A percentile compares a stretch with the other conserved stretches of the same genome.
Evolutionary conservation across 2,888 invertebrate species (phyloP).

Genomic region (Lasioglossum calceatum): DNA sequence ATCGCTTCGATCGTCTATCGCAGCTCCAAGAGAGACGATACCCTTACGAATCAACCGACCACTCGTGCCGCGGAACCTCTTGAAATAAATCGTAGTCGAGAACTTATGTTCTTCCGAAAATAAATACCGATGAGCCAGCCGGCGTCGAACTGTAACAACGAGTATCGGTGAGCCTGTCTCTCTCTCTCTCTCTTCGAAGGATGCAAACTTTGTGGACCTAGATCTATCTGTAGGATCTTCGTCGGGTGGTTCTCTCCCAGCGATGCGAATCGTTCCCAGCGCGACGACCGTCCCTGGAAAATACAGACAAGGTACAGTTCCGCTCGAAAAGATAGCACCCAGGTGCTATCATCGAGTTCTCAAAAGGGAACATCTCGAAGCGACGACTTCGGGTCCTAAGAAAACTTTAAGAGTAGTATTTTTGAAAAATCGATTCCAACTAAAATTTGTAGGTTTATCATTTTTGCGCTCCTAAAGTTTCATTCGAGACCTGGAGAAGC

Average conservation of each 20-base stretch:
- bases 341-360: not conserved
- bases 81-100: slow-evolving; percentile 8
- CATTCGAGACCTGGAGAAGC: not conserved
- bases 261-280: not conserved
- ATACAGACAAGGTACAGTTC: not conserved
- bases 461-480: not conserved
- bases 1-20: not conserved
- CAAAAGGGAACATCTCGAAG: not conserved
- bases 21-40: not conserved
- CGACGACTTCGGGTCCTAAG: not conserved
- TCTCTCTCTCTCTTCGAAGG: not conserved
- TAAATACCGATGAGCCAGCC: slow-evolving; percentile 35
- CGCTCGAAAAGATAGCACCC: not conserved
- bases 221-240: not conserved
- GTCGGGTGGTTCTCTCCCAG: not conserved
- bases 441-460: not conserved
- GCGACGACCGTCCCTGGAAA: not conserved
- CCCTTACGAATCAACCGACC: not conserved
- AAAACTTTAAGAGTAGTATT: not conserved
- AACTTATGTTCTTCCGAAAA: slow-evolving; percentile 30
- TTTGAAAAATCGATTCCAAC: not conserved
- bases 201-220: not conserved
- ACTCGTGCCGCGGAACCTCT: not conserved
- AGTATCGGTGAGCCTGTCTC: not conserved
- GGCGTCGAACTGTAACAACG: not conserved